A percentile compares a stretch with the other conserved stretches of the same genome.
phyloP scores from a whole-genome alignment of 2,888 invertebrate genomes.

The Druceiella hillmani region DNA sequence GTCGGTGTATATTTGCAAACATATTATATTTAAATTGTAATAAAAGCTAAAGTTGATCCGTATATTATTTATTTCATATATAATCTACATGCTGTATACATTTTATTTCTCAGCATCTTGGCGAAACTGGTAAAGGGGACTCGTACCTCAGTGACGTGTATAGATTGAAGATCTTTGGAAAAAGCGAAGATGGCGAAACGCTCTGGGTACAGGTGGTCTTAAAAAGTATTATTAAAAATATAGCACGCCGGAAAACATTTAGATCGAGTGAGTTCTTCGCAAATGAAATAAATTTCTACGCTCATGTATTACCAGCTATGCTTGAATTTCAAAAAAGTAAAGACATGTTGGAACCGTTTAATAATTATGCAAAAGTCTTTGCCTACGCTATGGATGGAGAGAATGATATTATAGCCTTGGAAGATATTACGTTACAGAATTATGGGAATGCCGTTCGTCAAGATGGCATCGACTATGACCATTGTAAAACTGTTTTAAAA shows the following conservation, averaged over 20 bases:
- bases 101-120: conserved; percentile 35
- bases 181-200: conserved; percentile 27
- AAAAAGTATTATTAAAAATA: conserved; percentile 61
- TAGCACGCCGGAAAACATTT: conserved; percentile 58
- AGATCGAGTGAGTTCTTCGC: conserved; percentile 61
- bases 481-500: conserved; percentile 46
- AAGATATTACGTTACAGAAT: conserved; percentile 45
- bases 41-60: no score
- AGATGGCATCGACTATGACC: conserved; percentile 46
- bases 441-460: conserved; percentile 42
- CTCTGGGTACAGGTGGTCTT: conserved; percentile 51
- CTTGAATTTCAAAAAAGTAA: conserved; percentile 40
- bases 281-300: conserved; percentile 66
- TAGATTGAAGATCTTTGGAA: conserved; percentile 52
- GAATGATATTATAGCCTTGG: conserved; percentile 52
- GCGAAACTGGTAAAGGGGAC: conserved; percentile 57
- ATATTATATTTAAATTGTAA: no score
- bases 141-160: conserved; percentile 63
- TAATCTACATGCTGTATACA: no score
- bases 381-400: conserved; percentile 44
- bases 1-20: no score
- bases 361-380: conserved; percentile 45
- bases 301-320: conserved; percentile 42
- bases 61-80: no score
- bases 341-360: conserved; percentile 41